These are phyloP conservation scores for Lasioglossum zephyrum DNA, from an alignment of 2,888 invertebrate genomes.

Conservation along the genomic window DNA sequence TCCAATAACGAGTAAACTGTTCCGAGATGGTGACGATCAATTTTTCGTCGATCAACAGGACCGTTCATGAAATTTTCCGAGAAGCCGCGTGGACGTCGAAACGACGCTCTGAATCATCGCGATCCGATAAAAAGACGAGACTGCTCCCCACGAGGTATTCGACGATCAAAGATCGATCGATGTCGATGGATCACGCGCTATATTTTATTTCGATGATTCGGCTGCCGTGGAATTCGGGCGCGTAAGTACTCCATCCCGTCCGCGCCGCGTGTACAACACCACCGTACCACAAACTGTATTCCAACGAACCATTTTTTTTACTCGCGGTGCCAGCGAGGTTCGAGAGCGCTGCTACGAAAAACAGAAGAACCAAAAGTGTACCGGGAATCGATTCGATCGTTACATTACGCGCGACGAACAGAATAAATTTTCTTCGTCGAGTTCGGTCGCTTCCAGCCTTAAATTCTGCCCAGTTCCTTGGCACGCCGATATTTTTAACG, in stretches of 20 bases:
- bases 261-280: background rate
- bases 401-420: too few relatives aligned
- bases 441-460: background rate
- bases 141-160: constrained; percentile 7
- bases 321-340: background rate
- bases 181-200: constrained; percentile 34
- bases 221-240: constrained; percentile 44
- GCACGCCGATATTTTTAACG: background rate
- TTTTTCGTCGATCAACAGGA: constrained; percentile 14
- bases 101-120: constrained; percentile 47
- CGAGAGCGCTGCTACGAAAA: background rate
- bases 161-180: constrained; percentile 49
- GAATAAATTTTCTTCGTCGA: background rate
- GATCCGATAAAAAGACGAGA: constrained; percentile 48
- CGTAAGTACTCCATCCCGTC: background rate
- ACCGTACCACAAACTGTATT: background rate
- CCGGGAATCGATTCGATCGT: background rate
- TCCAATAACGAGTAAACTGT: background rate
- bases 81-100: constrained; percentile 42
- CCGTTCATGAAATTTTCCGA: constrained; percentile 30
- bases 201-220: constrained; percentile 62
- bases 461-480: background rate
- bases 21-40: background rate
- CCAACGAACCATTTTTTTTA: background rate
- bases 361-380: too few relatives aligned